phyloP scores from a whole-genome alignment of 2,113 vertebrate genomes.

The Vireo altiloquus region DNA sequence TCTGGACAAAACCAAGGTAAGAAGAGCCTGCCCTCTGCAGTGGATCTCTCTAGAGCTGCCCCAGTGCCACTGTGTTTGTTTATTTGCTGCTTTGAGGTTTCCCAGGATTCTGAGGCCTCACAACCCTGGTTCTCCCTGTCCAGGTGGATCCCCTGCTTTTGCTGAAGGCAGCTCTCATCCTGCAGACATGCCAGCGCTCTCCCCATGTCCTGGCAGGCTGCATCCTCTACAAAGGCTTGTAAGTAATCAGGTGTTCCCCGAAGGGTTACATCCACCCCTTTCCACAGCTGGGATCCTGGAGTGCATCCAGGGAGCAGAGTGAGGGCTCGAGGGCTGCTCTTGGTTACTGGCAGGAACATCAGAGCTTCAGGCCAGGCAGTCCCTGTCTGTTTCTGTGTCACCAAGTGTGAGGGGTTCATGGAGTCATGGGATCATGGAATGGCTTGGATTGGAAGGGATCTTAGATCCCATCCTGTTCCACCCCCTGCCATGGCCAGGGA shows the following conservation, averaged over 20 bases:
- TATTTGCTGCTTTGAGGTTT: background rate
- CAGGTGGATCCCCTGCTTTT: conserved; percentile 93
- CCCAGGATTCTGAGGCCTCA: background rate
- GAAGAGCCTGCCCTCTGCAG: background rate
- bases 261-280: background rate
- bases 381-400: background rate
- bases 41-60: background rate
- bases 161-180: conserved; percentile 91
- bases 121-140: background rate
- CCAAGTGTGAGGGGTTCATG: fast-evolving
- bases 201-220: conserved; percentile 86
- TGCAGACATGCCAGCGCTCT: conserved; percentile 90
- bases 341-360: fast-evolving
- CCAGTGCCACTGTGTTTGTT: background rate
- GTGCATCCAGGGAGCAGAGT: background rate
- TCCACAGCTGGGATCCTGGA: background rate
- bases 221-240: conserved; percentile 87
- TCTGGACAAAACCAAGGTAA: conserved; percentile 85
- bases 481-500: background rate
- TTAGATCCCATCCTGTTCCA: background rate
- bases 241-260: background rate
- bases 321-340: background rate
- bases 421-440: background rate
- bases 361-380: background rate
- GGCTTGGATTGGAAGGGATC: background rate